Conservation (phyloP, 2,797 vertebrate genomes). For the Eremophila alpestris region DNA sequence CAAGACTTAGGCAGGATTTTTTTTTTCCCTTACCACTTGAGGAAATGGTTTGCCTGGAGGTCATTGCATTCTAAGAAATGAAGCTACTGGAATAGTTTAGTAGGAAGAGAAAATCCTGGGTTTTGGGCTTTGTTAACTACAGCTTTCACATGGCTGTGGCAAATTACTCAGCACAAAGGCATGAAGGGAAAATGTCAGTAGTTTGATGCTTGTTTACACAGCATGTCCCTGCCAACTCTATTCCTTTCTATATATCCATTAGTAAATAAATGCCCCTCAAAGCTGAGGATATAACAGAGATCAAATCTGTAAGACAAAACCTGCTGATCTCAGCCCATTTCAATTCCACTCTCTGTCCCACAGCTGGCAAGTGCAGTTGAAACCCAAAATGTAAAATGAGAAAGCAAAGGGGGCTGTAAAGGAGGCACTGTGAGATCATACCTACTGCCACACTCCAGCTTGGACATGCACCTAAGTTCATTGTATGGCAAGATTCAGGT, state of each 20-base stretch:
- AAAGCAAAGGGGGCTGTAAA: not conserved
- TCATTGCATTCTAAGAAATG: not conserved
- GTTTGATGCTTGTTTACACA: constrained; percentile 20
- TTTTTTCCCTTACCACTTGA: not conserved
- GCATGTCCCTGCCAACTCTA: not conserved
- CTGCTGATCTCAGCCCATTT: not conserved
- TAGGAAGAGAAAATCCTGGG: not conserved
- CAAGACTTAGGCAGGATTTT: not conserved
- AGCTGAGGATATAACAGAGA: not conserved
- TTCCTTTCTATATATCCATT: not conserved
- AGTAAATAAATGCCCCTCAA: not conserved
- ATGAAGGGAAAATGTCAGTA: not conserved
- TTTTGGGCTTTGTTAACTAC: not conserved
- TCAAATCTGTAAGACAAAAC: not conserved
- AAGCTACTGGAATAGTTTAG: not conserved
- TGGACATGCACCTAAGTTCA: not conserved
- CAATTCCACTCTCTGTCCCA: not conserved
- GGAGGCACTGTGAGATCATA: not conserved
- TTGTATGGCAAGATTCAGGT: not conserved
- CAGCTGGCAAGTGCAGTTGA: not conserved
- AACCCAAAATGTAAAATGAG: not conserved
- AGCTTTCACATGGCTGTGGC: not conserved
- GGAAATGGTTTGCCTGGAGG: not conserved
- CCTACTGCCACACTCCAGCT: not conserved
- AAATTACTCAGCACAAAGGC: not conserved